A percentile compares a stretch with the other conserved stretches of the same genome.
These are phyloP conservation scores for Agrypnus murinus DNA, from an alignment of 2,888 invertebrate genomes.

Conservation along the genomic window DNA sequence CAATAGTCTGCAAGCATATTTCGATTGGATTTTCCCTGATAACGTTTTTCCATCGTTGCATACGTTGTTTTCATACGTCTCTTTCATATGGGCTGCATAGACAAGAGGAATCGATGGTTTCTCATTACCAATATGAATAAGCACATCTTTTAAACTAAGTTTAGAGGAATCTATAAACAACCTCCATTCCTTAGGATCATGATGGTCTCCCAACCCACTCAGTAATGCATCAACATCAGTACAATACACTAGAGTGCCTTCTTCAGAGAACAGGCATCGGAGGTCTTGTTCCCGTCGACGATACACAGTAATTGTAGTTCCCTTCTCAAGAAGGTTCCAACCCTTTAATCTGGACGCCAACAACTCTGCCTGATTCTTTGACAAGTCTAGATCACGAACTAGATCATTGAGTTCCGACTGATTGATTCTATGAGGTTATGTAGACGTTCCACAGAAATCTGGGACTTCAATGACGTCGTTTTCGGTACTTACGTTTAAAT, in stretches of 20 bases:
- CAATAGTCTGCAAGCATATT: conserved; percentile 8
- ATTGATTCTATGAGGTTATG: conserved; percentile 23
- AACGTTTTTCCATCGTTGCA: neutral
- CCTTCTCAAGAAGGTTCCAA: neutral
- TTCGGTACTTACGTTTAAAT: neutral
- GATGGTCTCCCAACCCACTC: neutral
- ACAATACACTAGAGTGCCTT: neutral
- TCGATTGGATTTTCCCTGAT: neutral
- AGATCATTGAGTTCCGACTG: conserved; percentile 3
- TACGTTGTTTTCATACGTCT: neutral
- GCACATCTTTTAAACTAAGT: no score
- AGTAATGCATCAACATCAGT: neutral
- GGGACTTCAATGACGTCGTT: conserved; percentile 10
- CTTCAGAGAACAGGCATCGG: no score
- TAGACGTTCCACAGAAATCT: no score
- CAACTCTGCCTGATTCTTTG: conserved; percentile 15
- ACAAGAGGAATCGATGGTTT: neutral
- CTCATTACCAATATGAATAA: neutral
- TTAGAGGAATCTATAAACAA: neutral
- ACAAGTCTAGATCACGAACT: conserved; percentile 7
- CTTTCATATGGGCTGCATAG: no score
- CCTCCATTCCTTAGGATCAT: conserved; percentile 2
- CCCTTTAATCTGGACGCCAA: conserved; percentile 11
- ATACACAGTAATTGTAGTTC: no score
- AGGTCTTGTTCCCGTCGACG: no score